Evolutionary conservation across 2,888 invertebrate genomes (phyloP), one percentile per base, ranked within the genome.

Genomic region (Parascotia fuliginaria): DNA sequence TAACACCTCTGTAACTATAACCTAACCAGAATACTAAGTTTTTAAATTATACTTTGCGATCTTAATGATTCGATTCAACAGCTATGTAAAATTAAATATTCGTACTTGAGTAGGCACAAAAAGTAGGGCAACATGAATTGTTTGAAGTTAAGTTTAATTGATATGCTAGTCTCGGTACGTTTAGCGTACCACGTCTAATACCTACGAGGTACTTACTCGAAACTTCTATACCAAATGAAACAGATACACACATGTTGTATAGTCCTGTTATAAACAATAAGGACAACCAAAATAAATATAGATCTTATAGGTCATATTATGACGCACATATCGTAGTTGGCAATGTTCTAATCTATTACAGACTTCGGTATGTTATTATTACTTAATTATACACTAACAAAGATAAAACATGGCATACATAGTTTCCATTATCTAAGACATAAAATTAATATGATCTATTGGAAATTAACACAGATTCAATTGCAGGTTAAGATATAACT

Each of bases 151-250:
- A 71, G 65, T 75, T 77, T 80, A 86, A 85, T 87, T 85, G 79
- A 81, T 87, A 87, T 86, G 78, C 83, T 66, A 71, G 74, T 62
- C 79, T 73, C 75, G 75, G 55, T 73, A 65, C 62, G 73, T 84
- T 83, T 79, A 75, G 77, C 77, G 83, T 84, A 77, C 64, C 69
- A 62, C 70, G 59, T 60, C 63, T 62, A 53, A 66, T 67, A 65
- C 65, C 64, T 67, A 70, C 64, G 57, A 69, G 68, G 68, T 66
- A 60, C n/a, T n/a, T n/a, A n/a, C 66, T 75, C 62, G 60, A 70
- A 62, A 62, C 73, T 70, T 67, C 70, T 54, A 66, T 73, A 61
- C 55, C 64, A 73, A 73, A 74, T 67, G 67, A 65, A 64, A 42
- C 60, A 32, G 29, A n/a, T 12, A 36, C 28, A 60, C 60, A 57